Conservation (phyloP, 1,140 invertebrate species). For the Drosophila busckii region DNA sequence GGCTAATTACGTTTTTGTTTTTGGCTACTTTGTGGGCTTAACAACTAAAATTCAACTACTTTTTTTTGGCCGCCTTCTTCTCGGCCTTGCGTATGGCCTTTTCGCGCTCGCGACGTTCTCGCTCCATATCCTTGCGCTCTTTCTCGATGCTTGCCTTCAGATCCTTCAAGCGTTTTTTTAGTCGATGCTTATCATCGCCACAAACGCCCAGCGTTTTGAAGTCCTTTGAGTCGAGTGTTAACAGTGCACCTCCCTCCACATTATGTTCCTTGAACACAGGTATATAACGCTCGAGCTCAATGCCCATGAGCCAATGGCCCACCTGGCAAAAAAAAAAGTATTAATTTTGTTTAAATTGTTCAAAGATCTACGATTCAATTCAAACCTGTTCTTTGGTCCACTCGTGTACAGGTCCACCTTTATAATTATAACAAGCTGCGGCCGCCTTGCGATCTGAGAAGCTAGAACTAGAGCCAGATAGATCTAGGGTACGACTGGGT, state of each 20-base stretch:
- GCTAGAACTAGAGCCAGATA: constrained; percentile 81
- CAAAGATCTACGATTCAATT: constrained; percentile 21
- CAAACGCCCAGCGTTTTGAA: constrained; percentile 91
- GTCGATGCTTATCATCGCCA: constrained; percentile 88
- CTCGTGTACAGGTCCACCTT: constrained; percentile 86
- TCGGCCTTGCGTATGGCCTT: constrained; percentile 88
- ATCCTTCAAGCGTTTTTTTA: constrained; percentile 95
- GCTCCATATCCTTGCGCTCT: constrained; percentile 86
- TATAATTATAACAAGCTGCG: constrained; percentile 82
- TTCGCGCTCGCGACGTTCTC: constrained; percentile 88
- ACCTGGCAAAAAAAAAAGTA: constrained; percentile 85
- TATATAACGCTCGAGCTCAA: constrained; percentile 91
- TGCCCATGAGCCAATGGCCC: constrained; percentile 90
- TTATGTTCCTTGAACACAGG: constrained; percentile 90
- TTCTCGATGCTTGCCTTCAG: constrained; percentile 88
- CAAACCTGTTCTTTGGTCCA: constrained; percentile 94
- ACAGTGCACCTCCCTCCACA: constrained; percentile 89
- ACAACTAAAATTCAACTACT: constrained; percentile 80
- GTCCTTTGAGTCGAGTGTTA: constrained; percentile 91
- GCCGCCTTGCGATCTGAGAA: constrained; percentile 74
- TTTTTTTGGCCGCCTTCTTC: constrained; percentile 86
- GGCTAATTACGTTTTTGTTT: constrained; percentile 69
- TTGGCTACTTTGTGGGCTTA: constrained; percentile 68
- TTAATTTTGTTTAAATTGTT: neutral
- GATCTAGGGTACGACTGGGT: constrained; percentile 79